Evolutionary conservation across 2,113 vertebrate genomes (phyloP).

Genomic region (Notothenia coriiceps): DNA sequence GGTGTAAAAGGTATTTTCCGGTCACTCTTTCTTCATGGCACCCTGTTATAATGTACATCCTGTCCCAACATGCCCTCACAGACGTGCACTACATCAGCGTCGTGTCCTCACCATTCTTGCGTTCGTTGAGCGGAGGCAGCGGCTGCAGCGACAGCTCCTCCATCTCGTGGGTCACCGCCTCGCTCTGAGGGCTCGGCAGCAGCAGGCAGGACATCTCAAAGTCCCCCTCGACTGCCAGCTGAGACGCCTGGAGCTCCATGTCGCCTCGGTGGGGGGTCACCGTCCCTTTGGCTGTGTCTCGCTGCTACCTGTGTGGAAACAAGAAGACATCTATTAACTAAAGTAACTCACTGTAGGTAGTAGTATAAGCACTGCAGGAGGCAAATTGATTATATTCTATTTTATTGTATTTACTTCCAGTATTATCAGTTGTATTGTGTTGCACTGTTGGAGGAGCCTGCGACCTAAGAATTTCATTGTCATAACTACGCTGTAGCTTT

Average conservation of each 20-base stretch:
- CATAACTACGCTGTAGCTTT: too few species aligned
- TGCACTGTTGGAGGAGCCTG: too few species aligned
- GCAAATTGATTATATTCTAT: too few species aligned
- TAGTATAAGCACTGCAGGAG: too few species aligned
- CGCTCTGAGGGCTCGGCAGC: conserved; percentile 94
- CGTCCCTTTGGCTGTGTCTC: conserved; percentile 44
- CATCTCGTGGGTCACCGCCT: conserved; percentile 94
- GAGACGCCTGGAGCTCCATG: conserved; percentile 87
- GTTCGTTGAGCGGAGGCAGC: conserved; percentile 92
- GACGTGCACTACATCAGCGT: too few species aligned
- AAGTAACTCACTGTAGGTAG: background rate
- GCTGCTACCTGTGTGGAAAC: conserved; percentile 61
- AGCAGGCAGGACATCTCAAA: conserved; percentile 84
- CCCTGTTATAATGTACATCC: too few species aligned
- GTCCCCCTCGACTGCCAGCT: conserved; percentile 84
- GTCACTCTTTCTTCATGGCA: background rate
- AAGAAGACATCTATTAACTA: background rate
- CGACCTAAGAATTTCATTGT: too few species aligned
- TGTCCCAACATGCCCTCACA: background rate
- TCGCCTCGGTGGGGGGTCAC: conserved; percentile 60
- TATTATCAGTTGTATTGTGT: too few species aligned
- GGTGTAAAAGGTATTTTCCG: background rate
- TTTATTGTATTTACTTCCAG: too few species aligned
- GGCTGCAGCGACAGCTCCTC: conserved; percentile 94
- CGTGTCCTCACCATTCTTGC: conserved; percentile 92